Conservation (phyloP, 1,140 invertebrate species). For the Musca domestica region DNA sequence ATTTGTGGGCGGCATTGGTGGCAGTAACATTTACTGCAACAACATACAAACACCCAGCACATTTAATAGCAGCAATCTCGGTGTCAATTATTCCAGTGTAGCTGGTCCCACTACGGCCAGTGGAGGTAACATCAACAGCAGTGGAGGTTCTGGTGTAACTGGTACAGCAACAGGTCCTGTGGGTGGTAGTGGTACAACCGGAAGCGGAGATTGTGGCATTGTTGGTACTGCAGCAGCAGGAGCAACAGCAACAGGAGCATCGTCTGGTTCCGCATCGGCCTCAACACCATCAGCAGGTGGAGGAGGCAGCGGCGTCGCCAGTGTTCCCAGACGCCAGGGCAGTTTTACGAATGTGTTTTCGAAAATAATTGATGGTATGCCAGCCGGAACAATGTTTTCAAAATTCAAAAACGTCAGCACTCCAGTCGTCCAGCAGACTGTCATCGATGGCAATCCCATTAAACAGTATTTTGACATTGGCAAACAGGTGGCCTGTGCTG, state of each 20-base stretch:
- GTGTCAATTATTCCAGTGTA: constrained; percentile 32
- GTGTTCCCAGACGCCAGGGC: constrained; percentile 44
- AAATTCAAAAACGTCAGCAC: constrained; percentile 68
- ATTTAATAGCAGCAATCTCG: background rate
- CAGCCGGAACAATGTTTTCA: constrained; percentile 66
- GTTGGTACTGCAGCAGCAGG: background rate
- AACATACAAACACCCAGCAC: constrained; percentile 14
- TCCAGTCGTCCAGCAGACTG: constrained; percentile 57
- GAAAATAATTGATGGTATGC: constrained; percentile 55
- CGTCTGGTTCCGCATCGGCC: background rate
- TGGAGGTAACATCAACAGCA: constrained; percentile 24
- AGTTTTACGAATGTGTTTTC: constrained; percentile 53
- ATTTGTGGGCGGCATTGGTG: constrained; percentile 9
- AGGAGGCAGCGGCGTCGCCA: background rate
- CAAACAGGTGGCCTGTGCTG: constrained; percentile 82
- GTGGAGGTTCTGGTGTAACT: constrained; percentile 21
- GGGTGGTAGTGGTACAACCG: background rate
- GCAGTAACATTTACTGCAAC: constrained; percentile 14
- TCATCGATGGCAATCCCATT: constrained; percentile 81
- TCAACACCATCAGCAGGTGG: constrained; percentile 14
- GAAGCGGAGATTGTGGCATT: background rate
- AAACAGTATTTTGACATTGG: constrained; percentile 85
- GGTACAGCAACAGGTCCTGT: constrained; percentile 17
- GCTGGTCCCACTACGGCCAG: constrained; percentile 19
- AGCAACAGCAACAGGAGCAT: background rate